phyloP scores from a whole-genome alignment of 2,113 vertebrate species.

The Cisticola juncidis region DNA sequence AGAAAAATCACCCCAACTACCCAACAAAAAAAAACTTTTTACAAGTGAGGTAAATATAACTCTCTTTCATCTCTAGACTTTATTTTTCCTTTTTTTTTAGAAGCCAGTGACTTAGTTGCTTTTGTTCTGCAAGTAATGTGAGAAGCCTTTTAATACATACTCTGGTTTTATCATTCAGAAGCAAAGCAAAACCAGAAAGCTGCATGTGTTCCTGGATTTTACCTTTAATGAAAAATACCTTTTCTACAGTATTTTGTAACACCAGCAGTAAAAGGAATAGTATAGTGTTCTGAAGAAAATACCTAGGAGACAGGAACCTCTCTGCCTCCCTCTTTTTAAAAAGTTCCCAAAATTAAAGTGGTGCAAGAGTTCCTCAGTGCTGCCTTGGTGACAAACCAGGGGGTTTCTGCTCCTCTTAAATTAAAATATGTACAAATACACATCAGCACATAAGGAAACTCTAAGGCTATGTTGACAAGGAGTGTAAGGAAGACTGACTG shows the following conservation, averaged over 20 bases:
- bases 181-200: constrained; percentile 52
- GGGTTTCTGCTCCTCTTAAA: not conserved
- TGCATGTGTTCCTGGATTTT: constrained; percentile 26
- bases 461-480: not conserved
- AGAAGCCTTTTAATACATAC: not conserved
- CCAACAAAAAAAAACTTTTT: not conserved
- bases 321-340: not conserved
- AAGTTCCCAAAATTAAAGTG: not conserved
- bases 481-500: not conserved
- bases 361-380: not conserved
- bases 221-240: constrained; percentile 16
- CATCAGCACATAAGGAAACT: not conserved
- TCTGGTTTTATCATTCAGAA: constrained; percentile 44
- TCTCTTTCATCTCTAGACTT: not conserved
- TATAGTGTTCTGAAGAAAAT: not conserved
- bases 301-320: not conserved
- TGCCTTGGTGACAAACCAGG: not conserved
- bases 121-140: constrained; percentile 44
- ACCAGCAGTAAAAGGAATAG: not conserved
- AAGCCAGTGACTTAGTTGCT: constrained; percentile 7
- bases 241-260: not conserved
- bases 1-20: not conserved
- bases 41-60: not conserved
- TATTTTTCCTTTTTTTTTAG: constrained; percentile 1
- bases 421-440: not conserved